Base-by-base conservation (phyloP, 2,113 vertebrate species). In the Ciconia boyciana region DNA sequence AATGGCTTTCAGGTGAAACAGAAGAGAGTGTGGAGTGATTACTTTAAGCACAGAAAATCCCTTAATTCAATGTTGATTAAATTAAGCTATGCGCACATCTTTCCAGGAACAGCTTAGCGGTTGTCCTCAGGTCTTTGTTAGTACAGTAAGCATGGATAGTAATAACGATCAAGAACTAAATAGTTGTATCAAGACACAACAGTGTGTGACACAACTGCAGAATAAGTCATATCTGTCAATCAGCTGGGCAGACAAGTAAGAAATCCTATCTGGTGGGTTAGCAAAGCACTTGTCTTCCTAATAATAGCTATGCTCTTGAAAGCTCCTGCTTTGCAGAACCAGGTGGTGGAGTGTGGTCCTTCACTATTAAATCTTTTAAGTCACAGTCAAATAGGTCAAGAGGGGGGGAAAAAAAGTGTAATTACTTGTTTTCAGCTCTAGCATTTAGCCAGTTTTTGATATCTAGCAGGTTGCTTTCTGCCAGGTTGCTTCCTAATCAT, bases 271-370 rank as follows among this genome's bases (percentile, higher is more conserved):
- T 49, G 44, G 34, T 78, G 36, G 43, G 34, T 84, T 90, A 92
- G 79, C 55, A 92, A 92, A 79, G 43, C 65, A 92, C 89, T 85
- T 89, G 66, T 96, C 83, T 90, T 94, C 83, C 89, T 96, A 90
- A 90, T 90, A 96, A 95, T 90, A 93, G 71, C 82, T 58, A 2
- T 82, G 89, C 83, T 90, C 43, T 92, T 75, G 26, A 82, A 74
- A 87, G 55, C 61, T 82, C 17, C 61, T 86, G 83, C 81, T 82
- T 85, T 93, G 79, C 79, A 85, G 78, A 87, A 58, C 74, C 78
- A 92, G 54, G 48, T 87, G 69, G 84, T 80, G 16, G 54, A 87
- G 41, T 34, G 31, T 82, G 65, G 44, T 84, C 41, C 70, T 90
- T 69, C 39, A 7, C 24, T 57, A 25, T 43, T 36, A 65, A 46